Conservation (phyloP, 2,113 vertebrate species). For the Gavia stellata region DNA sequence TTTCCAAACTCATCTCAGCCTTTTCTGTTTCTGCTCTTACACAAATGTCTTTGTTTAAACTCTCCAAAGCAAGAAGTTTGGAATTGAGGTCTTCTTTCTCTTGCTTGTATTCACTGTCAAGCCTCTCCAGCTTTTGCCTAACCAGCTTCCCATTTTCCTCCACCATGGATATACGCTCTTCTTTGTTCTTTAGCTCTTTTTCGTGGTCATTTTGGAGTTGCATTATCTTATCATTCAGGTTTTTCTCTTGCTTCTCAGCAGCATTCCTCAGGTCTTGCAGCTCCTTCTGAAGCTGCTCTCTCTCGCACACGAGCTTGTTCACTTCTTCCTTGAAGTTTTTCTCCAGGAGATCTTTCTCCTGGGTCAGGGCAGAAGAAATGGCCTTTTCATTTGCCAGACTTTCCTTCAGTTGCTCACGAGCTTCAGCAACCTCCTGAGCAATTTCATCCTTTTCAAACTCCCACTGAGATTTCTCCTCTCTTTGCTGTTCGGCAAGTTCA, state of each 20-base stretch:
- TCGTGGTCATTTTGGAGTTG: constrained; percentile 69
- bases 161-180: constrained; percentile 32
- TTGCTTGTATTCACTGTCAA: constrained; percentile 64
- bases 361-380: constrained; percentile 39
- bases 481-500: constrained; percentile 65
- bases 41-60: constrained; percentile 41
- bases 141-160: constrained; percentile 56
- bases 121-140: constrained; percentile 66
- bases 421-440: constrained; percentile 64
- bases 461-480: constrained; percentile 77
- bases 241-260: constrained; percentile 71
- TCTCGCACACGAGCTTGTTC: constrained; percentile 67
- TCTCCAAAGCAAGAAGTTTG: constrained; percentile 63
- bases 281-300: constrained; percentile 74
- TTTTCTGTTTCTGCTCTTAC: constrained; percentile 66
- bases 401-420: constrained; percentile 61
- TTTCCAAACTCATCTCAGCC: constrained; percentile 67
- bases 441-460: constrained; percentile 76
- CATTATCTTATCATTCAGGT: constrained; percentile 67
- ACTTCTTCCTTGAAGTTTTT: constrained; percentile 68
- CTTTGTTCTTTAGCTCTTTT: constrained; percentile 65
- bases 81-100: constrained; percentile 72
- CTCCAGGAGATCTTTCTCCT: constrained; percentile 73
- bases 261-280: constrained; percentile 50
- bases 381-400: constrained; percentile 66